Evolutionary conservation across 2,888 invertebrate species (phyloP).

Genomic region (Fragum sueziense): DNA sequence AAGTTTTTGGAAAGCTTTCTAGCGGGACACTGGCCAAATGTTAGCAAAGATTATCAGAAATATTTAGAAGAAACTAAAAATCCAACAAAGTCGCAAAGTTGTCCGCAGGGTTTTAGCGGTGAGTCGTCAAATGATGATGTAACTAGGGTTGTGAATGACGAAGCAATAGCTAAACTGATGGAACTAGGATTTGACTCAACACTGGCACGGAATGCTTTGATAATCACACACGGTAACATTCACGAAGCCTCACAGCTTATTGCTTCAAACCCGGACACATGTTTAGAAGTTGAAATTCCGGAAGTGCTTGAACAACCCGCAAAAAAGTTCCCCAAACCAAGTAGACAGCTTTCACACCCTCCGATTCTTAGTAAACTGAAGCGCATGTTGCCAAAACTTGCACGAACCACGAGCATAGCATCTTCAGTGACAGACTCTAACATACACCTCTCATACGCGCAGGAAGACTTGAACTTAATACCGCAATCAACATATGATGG

Average conservation of each 20-base stretch:
- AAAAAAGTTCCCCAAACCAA: slow-evolving; percentile 15
- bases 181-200: slow-evolving; percentile 70
- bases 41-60: slow-evolving; percentile 46
- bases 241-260: slow-evolving; percentile 69
- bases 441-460: slow-evolving; percentile 16
- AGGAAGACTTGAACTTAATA: slow-evolving; percentile 62
- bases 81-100: slow-evolving; percentile 37
- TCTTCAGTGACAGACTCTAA: slow-evolving; percentile 45
- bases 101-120: slow-evolving; percentile 23
- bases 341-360: slow-evolving; percentile 61
- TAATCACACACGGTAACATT: slow-evolving; percentile 69
- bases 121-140: background rate
- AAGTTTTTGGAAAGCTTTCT: slow-evolving; percentile 71
- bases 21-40: slow-evolving; percentile 60
- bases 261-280: slow-evolving; percentile 59
- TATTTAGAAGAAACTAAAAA: slow-evolving; percentile 26
- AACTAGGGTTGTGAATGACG: slow-evolving; percentile 52
- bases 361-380: slow-evolving; percentile 52
- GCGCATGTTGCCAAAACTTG: slow-evolving; percentile 49
- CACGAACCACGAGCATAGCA: slow-evolving; percentile 54
- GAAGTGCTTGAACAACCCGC: background rate
- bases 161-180: slow-evolving; percentile 62
- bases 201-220: slow-evolving; percentile 70
- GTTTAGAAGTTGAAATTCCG: slow-evolving; percentile 24
- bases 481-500: slow-evolving; percentile 67